A percentile compares a stretch with the other conserved stretches of the same genome.
phyloP scores from a whole-genome alignment of 2,888 invertebrate species.

The Halictus quadricinctus region DNA sequence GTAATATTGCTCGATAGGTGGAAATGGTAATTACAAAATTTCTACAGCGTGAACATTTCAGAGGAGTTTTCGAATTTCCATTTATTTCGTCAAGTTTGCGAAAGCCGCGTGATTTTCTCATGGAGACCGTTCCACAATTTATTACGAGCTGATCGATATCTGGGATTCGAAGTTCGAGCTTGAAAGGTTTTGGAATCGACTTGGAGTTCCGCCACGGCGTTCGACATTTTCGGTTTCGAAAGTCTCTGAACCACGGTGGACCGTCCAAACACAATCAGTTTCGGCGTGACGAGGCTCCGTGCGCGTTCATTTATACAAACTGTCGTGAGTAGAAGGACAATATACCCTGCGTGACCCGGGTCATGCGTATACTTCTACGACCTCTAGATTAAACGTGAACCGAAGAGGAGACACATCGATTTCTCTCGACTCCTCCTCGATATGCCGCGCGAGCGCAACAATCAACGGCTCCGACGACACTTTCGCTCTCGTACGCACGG shows the following conservation, averaged over 20 bases:
- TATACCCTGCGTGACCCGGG: constrained; percentile 81
- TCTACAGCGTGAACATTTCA: background rate
- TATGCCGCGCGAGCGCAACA: constrained; percentile 29
- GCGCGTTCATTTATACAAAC: constrained; percentile 50
- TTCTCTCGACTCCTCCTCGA: constrained; percentile 34
- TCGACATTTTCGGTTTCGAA: background rate
- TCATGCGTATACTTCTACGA: constrained; percentile 70
- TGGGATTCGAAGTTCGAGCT: background rate
- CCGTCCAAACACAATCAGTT: constrained; percentile 42
- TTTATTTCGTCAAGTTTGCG: background rate
- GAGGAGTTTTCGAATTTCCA: background rate
- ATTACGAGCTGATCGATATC: background rate
- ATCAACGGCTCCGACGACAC: background rate
- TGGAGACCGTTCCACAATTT: background rate
- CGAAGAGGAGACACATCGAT: constrained; percentile 45
- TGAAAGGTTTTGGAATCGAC: background rate
- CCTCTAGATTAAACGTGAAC: constrained; percentile 53
- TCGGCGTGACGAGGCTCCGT: constrained; percentile 24
- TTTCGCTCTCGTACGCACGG: background rate
- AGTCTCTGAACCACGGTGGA: constrained; percentile 18
- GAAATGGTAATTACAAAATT: background rate
- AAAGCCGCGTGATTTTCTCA: background rate
- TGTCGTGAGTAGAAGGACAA: constrained; percentile 63
- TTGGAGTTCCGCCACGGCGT: background rate
- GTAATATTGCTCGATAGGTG: background rate